These are phyloP conservation scores for Chrysopa pallens DNA, from an alignment of 1,140 invertebrate species.

Conservation along the genomic window DNA sequence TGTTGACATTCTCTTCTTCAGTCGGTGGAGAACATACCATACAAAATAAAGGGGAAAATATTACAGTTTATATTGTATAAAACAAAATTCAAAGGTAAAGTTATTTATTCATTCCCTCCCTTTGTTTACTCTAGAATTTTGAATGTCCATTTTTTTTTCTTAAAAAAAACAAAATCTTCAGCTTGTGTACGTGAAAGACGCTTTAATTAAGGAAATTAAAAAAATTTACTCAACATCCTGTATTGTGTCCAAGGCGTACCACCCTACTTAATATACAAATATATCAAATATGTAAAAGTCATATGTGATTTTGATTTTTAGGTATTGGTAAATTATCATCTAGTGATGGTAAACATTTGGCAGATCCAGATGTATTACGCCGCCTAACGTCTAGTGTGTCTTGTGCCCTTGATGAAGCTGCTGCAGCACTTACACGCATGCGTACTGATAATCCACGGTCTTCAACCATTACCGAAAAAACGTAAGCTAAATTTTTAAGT, in stretches of 20 bases:
- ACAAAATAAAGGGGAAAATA: no score
- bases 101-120: no score
- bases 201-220: no score
- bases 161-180: no score
- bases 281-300: not conserved
- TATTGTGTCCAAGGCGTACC: no score
- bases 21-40: no score
- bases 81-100: no score
- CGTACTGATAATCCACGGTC: conserved; percentile 54
- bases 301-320: conserved; percentile 16
- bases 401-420: conserved; percentile 88
- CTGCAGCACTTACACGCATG: conserved; percentile 87
- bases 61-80: no score
- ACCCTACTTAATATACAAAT: not conserved
- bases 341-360: conserved; percentile 60
- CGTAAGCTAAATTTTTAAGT: not conserved
- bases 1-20: no score
- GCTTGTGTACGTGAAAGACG: no score
- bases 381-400: conserved; percentile 76
- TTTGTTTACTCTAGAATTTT: no score
- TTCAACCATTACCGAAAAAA: not conserved
- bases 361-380: conserved; percentile 63
- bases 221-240: not conserved
- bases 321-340: conserved; percentile 57
- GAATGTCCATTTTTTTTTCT: no score